These are phyloP conservation scores for Agrochola lota DNA, from an alignment of 2,888 invertebrate genomes.

Conservation along the genomic window DNA sequence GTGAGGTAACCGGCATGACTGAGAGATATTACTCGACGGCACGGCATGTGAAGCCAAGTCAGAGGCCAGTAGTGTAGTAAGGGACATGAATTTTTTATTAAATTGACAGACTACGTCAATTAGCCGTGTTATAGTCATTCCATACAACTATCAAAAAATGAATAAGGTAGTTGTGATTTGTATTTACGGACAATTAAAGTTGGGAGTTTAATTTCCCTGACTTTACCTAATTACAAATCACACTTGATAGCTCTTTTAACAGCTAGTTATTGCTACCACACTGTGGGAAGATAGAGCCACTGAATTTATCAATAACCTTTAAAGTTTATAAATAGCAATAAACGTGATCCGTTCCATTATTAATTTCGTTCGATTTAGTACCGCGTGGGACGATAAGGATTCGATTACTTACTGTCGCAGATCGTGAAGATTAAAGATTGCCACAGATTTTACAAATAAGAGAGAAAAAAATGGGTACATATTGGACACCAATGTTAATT, in stretches of 20 bases:
- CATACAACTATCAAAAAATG: not conserved
- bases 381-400: slow-evolving; percentile 48
- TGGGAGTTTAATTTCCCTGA: no score
- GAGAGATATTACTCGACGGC: no score
- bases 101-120: no score
- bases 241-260: no score
- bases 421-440: slow-evolving; percentile 58
- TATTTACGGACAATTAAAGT: not conserved
- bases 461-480: not conserved
- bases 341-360: slow-evolving; percentile 13
- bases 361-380: slow-evolving; percentile 43
- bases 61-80: no score
- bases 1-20: no score
- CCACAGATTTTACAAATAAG: slow-evolving; percentile 34
- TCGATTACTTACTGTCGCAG: slow-evolving; percentile 46
- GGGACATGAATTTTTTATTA: no score
- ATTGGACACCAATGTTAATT: not conserved
- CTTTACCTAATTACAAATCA: not conserved
- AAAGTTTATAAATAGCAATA: slow-evolving; percentile 13
- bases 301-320: not conserved
- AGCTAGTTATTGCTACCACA: not conserved
- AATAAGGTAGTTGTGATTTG: not conserved
- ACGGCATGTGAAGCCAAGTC: no score
- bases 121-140: not conserved
- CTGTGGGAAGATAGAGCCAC: not conserved